phyloP scores from a whole-genome alignment of 1,140 invertebrate species.

The Apis laboriosa region DNA sequence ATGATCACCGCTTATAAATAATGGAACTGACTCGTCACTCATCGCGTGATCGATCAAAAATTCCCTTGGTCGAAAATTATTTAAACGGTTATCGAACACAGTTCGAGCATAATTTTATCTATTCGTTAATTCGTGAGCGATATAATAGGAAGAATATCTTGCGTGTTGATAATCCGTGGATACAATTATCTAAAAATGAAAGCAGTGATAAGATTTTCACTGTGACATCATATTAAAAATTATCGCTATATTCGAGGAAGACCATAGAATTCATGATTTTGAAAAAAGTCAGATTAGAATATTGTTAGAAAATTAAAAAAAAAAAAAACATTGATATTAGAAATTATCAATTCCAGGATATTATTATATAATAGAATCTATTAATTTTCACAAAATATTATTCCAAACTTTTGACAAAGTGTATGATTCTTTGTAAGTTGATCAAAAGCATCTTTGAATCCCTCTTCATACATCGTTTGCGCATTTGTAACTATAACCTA shows the following conservation, averaged over 20 bases:
- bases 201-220: neutral
- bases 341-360: no score
- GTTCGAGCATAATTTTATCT: neutral
- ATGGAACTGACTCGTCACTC: neutral
- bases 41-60: neutral
- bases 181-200: slow-evolving; percentile 5
- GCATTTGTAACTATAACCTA: no score
- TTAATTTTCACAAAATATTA: no score
- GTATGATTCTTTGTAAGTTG: neutral
- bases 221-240: neutral
- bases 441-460: no score
- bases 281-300: no score
- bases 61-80: neutral
- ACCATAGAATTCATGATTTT: no score
- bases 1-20: neutral
- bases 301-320: no score
- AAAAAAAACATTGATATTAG: no score
- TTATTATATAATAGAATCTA: no score
- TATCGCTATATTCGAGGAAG: no score
- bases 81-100: neutral
- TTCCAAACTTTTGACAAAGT: no score
- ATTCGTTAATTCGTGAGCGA: neutral
- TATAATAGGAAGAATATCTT: neutral
- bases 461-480: neutral
- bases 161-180: neutral